A percentile compares a stretch with the other conserved stretches of the same genome.
phyloP scores from a whole-genome alignment of 2,113 vertebrate species.

The Numida meleagris region DNA sequence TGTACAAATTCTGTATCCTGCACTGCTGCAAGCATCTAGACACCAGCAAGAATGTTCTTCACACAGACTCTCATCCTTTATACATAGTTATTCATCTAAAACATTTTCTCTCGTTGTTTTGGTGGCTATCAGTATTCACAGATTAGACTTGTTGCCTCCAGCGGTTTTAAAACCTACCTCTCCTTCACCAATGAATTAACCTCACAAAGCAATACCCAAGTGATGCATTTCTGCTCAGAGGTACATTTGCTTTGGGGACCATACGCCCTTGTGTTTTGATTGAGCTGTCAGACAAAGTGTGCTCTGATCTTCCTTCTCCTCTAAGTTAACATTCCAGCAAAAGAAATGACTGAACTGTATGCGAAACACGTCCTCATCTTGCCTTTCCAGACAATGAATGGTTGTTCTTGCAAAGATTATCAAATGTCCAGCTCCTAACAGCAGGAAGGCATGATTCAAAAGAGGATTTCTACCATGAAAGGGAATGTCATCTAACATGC shows the following conservation, averaged over 20 bases:
- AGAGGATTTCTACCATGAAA: neutral
- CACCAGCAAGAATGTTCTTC: neutral
- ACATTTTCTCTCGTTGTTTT: neutral
- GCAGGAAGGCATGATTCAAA: neutral
- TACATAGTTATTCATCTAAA: neutral
- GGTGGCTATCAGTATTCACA: neutral
- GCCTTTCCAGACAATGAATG: neutral
- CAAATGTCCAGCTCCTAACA: neutral
- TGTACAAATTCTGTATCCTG: neutral
- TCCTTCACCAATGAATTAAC: neutral
- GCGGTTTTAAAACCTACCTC: neutral
- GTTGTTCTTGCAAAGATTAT: neutral
- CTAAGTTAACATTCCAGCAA: neutral
- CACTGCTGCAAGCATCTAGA: neutral
- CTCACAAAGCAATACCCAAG: neutral
- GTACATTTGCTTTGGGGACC: neutral
- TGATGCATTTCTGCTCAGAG: neutral
- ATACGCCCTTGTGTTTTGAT: neutral
- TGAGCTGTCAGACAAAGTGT: neutral
- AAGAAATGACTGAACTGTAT: neutral
- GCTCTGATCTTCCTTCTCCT: neutral
- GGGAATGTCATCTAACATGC: neutral
- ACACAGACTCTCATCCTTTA: neutral
- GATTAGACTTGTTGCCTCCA: neutral
- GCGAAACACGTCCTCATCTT: neutral